Conservation (phyloP, 1,140 invertebrate species). For the Zaprionus ornatus region DNA sequence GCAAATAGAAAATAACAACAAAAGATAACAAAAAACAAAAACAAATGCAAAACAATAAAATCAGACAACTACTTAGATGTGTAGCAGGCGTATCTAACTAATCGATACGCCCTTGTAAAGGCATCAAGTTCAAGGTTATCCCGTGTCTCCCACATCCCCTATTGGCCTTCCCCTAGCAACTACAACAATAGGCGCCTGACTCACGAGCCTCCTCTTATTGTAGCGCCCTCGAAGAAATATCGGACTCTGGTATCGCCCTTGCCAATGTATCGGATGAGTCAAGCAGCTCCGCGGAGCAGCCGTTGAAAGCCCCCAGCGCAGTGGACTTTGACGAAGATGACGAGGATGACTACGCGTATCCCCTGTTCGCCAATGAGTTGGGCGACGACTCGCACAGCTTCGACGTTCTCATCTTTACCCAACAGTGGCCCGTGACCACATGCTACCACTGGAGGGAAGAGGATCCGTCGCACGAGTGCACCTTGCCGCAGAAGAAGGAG, state of each 20-base stretch:
- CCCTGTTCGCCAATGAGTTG: not conserved
- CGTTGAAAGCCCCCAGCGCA: constrained; percentile 25
- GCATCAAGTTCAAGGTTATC: constrained; percentile 51
- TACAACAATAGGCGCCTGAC: not conserved
- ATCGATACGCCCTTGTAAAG: constrained; percentile 34
- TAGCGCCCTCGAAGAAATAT: constrained; percentile 34
- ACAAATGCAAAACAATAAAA: constrained; percentile 7
- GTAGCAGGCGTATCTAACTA: constrained; percentile 1
- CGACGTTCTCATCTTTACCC: constrained; percentile 91
- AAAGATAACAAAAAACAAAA: not conserved
- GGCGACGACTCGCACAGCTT: constrained; percentile 84
- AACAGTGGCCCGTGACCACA: constrained; percentile 91
- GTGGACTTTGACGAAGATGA: constrained; percentile 50
- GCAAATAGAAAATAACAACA: constrained; percentile 15
- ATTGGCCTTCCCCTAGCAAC: not conserved
- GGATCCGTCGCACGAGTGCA: constrained; percentile 86
- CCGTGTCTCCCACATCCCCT: not conserved
- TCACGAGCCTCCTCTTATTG: constrained; percentile 20
- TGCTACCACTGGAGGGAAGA: constrained; percentile 89
- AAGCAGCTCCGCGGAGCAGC: constrained; percentile 37
- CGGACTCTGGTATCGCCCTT: constrained; percentile 26
- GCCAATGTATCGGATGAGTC: constrained; percentile 39
- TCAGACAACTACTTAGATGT: not conserved
- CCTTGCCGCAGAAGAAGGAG: constrained; percentile 86
- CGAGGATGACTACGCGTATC: constrained; percentile 28